phyloP scores from a whole-genome alignment of 2,113 vertebrate species.

The Acinonyx jubatus region DNA sequence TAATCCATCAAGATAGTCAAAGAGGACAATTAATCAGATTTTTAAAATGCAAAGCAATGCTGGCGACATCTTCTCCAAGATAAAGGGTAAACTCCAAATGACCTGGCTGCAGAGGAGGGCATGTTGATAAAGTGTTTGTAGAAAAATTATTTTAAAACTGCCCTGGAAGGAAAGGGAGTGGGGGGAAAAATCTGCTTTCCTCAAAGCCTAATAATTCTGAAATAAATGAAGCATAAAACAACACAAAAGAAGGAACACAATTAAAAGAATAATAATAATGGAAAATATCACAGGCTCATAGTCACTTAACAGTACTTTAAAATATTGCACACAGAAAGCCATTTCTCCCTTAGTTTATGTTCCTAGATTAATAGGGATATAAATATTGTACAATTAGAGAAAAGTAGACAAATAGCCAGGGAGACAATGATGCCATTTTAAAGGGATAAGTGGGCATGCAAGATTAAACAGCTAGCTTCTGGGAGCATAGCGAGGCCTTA shows the following conservation, averaged over 20 bases:
- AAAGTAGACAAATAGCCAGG: neutral
- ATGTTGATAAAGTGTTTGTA: neutral
- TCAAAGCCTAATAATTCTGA: conserved; percentile 34
- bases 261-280: neutral
- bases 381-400: neutral
- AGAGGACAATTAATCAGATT: conserved; percentile 40
- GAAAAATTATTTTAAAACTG: neutral
- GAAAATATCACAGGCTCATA: neutral
- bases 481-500: neutral
- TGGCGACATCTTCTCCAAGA: neutral
- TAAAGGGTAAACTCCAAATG: neutral
- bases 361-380: neutral
- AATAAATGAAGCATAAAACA: conserved; percentile 28
- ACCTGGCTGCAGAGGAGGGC: neutral
- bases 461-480: neutral
- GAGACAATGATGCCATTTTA: neutral
- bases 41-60: conserved; percentile 34
- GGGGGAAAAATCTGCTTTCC: neutral
- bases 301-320: conserved; percentile 17
- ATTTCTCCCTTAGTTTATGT: conserved; percentile 12
- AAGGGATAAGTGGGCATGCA: neutral
- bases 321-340: neutral
- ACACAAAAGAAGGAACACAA: neutral
- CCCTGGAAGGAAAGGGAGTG: neutral
- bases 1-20: conserved; percentile 57